Percentiles rank a stretch among this genome's conserved stretches.
Conservation (phyloP, 1,140 invertebrate genomes). For the Chionoecetes opilio region DNA sequence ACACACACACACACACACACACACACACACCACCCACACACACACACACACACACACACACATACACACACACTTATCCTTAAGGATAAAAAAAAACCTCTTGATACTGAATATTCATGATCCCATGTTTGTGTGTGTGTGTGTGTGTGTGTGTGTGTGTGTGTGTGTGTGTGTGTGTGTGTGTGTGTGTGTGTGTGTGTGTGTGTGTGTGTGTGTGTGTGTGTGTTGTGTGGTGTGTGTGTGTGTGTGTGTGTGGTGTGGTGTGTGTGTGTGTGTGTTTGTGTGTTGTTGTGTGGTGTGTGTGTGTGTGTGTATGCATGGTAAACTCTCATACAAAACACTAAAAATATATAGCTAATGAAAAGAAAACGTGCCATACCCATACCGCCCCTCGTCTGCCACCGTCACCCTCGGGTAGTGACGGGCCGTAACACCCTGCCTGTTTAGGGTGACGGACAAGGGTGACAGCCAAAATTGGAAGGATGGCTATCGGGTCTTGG, state of each 20-base stretch:
- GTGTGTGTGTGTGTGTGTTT: constrained; percentile 4
- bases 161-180: constrained; percentile 18
- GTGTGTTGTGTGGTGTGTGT: not conserved
- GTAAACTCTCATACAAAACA: not conserved
- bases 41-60: too few relatives aligned
- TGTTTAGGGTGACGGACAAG: not conserved
- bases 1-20: not conserved
- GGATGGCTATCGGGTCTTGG: not conserved
- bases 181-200: constrained; percentile 18
- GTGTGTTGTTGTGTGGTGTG: not conserved
- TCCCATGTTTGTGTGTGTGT: not conserved
- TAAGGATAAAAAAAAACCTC: not conserved
- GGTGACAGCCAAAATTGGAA: constrained; percentile 13
- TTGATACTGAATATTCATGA: not conserved
- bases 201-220: not conserved
- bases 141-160: constrained; percentile 18
- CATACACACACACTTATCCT: too few relatives aligned
- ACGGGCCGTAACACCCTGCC: not conserved
- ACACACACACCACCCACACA: too few relatives aligned
- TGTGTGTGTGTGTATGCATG: not conserved
- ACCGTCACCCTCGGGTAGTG: not conserved
- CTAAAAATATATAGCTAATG: too few relatives aligned
- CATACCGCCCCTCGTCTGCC: not conserved
- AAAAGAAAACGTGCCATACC: not conserved
- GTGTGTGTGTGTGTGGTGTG: constrained; percentile 16